Conservation (phyloP, 2,888 invertebrate species). For the Cerceris rybyensis region DNA sequence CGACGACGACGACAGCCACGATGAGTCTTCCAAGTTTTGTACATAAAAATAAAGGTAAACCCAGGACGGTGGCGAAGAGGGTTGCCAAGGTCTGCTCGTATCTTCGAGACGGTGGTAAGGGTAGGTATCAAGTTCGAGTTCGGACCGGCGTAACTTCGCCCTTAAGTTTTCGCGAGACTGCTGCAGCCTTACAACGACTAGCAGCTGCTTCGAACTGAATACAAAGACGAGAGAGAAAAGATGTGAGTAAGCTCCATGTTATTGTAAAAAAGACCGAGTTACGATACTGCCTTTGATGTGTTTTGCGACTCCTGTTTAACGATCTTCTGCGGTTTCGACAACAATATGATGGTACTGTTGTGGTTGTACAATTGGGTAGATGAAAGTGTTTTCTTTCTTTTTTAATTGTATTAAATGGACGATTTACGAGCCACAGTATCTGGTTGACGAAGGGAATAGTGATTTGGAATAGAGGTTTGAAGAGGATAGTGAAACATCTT, state of each 20-base stretch:
- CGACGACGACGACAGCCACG: constrained; percentile 24
- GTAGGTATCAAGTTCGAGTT: constrained; percentile 62
- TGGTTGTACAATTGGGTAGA: no score
- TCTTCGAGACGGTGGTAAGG: constrained; percentile 27
- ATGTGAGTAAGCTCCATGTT: not conserved
- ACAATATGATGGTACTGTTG: no score
- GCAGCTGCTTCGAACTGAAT: constrained; percentile 48
- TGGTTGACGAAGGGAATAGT: no score
- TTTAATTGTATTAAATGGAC: no score
- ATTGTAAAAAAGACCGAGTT: not conserved
- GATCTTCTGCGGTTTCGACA: no score
- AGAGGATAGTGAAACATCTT: no score
- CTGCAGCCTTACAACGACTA: constrained; percentile 38
- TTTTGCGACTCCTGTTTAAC: not conserved
- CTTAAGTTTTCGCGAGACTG: constrained; percentile 50
- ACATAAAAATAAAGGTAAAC: constrained; percentile 71
- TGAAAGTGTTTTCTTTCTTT: no score
- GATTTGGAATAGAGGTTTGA: no score
- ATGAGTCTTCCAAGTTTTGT: constrained; percentile 44
- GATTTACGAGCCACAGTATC: no score
- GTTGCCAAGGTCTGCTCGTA: constrained; percentile 44
- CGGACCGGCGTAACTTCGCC: constrained; percentile 59
- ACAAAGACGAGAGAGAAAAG: constrained; percentile 17
- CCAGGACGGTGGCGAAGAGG: constrained; percentile 2
- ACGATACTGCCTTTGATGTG: constrained; percentile 5